Base-by-base conservation (phyloP, 2,797 vertebrate genomes). In the Eutrigla gurnardus region DNA sequence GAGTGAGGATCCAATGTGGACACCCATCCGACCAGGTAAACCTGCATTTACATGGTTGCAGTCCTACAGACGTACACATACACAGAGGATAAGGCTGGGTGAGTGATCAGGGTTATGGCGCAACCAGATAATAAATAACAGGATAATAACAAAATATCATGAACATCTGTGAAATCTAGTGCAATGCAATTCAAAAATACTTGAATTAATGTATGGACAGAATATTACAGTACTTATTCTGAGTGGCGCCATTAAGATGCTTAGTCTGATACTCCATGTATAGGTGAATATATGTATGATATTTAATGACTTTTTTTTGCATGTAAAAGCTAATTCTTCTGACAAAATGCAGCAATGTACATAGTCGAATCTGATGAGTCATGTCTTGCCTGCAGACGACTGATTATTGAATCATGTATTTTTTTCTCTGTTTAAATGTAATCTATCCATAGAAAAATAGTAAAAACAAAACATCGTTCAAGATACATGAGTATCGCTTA, bases 1-100 rank as follows among this genome's bases (percentile, higher is more conserved):
- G 59, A 78, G 33, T 46, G 15, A 62, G 0, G 33, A 55, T 43
- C 58, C 10, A 7, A 46, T 45, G 80, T 83, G 64, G 36, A 73
- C 0, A 53, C 66, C 75, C 35, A 37, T 43, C 3, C 73, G 52
- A 78, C 10, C 94, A 95, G 96, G 97, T 97, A 91, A 79, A 36
- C 39, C 25, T 65, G 7, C 59, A 59, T 1, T 46, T 13, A 62
- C 35, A 42, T 14, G 17, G 7, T 35, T 9, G 3, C 35, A 45
- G 8, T 11, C 18, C 59, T 12, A 53, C 47, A 57, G 2, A 79
- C 25, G 58, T 1, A 66, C 5, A 35, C 54, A 57, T 25, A 4
- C 14, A 60, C 17, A 60, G 17, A 60, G 9, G 32, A n/a, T 45
- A 45, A 0, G n/a, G 50, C 0, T 54, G 1, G 2, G 25, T 53